phyloP scores from a whole-genome alignment of 2,797 vertebrate genomes.

The Morelia viridis region DNA sequence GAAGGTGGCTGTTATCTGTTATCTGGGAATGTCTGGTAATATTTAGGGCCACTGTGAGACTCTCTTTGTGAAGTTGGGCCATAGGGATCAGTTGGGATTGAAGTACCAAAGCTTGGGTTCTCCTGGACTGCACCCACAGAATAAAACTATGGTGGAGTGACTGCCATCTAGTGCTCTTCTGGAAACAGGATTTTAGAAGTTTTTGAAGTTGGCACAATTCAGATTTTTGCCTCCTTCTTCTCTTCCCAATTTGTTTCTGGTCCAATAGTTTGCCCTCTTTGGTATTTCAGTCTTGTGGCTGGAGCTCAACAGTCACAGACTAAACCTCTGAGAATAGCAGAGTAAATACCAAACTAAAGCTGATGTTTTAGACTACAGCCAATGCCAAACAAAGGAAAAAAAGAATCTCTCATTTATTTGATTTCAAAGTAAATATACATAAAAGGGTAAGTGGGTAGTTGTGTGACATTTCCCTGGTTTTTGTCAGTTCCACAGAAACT shows the following conservation, averaged over 20 bases:
- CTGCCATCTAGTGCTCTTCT: neutral
- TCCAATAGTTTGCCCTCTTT: neutral
- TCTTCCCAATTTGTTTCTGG: neutral
- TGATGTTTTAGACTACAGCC: constrained; percentile 5
- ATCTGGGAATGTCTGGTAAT: neutral
- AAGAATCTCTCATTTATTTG: neutral
- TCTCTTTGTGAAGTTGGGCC: neutral
- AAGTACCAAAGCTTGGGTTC: too few relatives aligned
- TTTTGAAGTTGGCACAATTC: neutral
- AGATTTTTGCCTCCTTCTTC: neutral
- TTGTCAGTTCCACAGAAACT: constrained; percentile 28
- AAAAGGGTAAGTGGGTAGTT: constrained; percentile 22
- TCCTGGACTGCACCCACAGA: too few relatives aligned
- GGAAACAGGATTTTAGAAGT: neutral
- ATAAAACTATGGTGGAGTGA: neutral
- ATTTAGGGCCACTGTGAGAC: neutral
- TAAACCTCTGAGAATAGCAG: constrained; percentile 33
- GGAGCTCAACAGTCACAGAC: neutral
- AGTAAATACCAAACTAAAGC: constrained; percentile 11
- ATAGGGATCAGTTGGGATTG: too few relatives aligned
- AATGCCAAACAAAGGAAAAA: neutral
- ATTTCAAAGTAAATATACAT: constrained; percentile 34
- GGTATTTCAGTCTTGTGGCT: neutral
- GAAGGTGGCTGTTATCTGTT: neutral
- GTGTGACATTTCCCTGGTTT: constrained; percentile 43